Conservation (phyloP, 2,888 invertebrate species). For the Cryptops parisi region DNA sequence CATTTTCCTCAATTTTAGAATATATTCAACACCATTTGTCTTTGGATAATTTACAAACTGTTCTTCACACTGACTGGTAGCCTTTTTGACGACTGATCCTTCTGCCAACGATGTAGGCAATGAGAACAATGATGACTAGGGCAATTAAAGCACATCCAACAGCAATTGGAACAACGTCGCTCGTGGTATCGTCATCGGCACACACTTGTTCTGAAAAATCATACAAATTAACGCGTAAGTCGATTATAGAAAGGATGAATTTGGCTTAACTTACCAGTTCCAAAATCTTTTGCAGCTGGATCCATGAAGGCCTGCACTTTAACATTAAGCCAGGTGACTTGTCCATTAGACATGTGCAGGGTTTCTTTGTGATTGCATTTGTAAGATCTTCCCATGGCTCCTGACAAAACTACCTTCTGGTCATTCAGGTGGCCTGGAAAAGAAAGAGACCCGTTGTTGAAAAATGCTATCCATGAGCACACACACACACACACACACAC, state of each 20-base stretch:
- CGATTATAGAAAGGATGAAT: background rate
- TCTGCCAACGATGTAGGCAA: slow-evolving; percentile 85
- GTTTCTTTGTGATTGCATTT: background rate
- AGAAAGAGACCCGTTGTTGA: no score
- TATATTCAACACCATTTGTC: no score
- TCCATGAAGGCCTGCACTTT: slow-evolving; percentile 3
- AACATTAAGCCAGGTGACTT: background rate
- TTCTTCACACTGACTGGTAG: slow-evolving; percentile 66
- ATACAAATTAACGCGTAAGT: no score
- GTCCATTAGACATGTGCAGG: background rate
- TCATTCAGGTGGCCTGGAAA: no score
- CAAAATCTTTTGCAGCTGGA: background rate
- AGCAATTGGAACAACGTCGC: slow-evolving; percentile 90
- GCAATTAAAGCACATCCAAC: slow-evolving; percentile 87
- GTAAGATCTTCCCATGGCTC: background rate
- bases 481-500: no score
- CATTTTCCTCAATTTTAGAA: no score
- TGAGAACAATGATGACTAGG: slow-evolving; percentile 76
- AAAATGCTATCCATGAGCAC: no score
- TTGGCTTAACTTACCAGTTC: background rate
- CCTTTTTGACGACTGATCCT: slow-evolving; percentile 66
- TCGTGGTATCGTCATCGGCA: slow-evolving; percentile 27
- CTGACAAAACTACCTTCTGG: no score
- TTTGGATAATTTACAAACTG: no score
- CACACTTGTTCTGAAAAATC: no score